Evolutionary conservation across 2,888 invertebrate species (phyloP).

Genomic region (Oscheius sp.): DNA sequence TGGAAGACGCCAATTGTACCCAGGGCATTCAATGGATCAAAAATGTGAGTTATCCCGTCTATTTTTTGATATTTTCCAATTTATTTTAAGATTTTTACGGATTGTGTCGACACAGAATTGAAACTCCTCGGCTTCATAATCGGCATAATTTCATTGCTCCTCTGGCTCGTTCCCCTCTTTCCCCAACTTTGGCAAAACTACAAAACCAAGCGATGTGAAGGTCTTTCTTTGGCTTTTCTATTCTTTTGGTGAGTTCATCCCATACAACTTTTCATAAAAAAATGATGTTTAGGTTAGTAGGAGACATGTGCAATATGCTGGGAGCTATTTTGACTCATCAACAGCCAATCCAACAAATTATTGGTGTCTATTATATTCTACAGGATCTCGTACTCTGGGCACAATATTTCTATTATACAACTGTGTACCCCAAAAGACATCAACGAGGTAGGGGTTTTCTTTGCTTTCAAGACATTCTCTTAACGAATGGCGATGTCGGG

Average conservation of each 20-base stretch:
- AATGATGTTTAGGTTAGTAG: constrained; percentile 69
- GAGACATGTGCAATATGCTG: constrained; percentile 74
- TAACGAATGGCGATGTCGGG: no score
- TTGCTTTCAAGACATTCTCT: no score
- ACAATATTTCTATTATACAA: constrained; percentile 69
- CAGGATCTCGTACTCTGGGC: constrained; percentile 67
- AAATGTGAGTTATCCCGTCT: constrained; percentile 43
- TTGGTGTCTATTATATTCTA: constrained; percentile 71
- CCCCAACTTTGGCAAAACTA: constrained; percentile 73
- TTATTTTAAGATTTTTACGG: constrained; percentile 55
- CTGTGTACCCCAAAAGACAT: constrained; percentile 41
- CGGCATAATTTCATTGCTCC: constrained; percentile 63
- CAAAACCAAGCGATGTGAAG: constrained; percentile 72
- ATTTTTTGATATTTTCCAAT: neutral
- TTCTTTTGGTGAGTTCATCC: constrained; percentile 73
- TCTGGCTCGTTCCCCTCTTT: constrained; percentile 70
- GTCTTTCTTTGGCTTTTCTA: constrained; percentile 74
- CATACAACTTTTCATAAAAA: neutral
- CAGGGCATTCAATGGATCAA: constrained; percentile 63
- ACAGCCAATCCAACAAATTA: constrained; percentile 72
- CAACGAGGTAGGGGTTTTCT: neutral
- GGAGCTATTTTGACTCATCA: constrained; percentile 74
- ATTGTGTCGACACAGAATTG: constrained; percentile 72
- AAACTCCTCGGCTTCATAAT: constrained; percentile 78
- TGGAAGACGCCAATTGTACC: constrained; percentile 55